Evolutionary conservation across 2,797 vertebrate species (phyloP), one percentile per base, ranked within the genome.

Genomic region (Xenops minutus): DNA sequence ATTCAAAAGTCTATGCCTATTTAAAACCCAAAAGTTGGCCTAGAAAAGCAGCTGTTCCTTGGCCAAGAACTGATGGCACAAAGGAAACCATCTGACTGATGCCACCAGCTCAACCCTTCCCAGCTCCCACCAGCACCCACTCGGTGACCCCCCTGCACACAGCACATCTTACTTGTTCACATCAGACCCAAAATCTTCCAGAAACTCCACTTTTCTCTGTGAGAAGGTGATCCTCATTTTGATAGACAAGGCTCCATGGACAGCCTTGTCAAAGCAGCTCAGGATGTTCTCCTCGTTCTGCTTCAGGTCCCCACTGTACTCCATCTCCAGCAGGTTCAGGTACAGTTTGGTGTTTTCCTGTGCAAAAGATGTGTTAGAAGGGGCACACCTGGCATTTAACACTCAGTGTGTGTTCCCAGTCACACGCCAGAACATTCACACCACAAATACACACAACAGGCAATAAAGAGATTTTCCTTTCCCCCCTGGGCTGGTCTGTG

Each of bases 161-260:
- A 12, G 22, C 11, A 72, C 59, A 82, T 91, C 99, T 98, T 97
- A 99, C 99, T 98, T 98, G 94, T 99, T 99, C 88, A 99, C 98
- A 95, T 99, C 98, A 39, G 98, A 99, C 94, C 99, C 99, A 96
- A 99, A 99, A 97, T 99, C 99, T 97, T 99, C 99, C 24, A 99
- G 98, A 94, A 99, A 99, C 85, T 99, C 99, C 10, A 99, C 99
- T 98, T 99, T 99, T 91, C 99, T 98, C 93, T 99, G 99, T 9
- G 99, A 99, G 98, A 99, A 99, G 0, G 99, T 98, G 79, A 99
- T 98, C 85, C 98, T 99, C 41, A 99, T 98, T 89, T 99, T 99
- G 19, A 99, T 97, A 4, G 99, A 96, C 98, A 99, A 95, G 0
- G 98, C 97, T 86, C 99, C 99, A 69, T 95, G 98, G 79, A 99